Evolutionary conservation across 53 echinoderm and acorn worm genomes (phyloP).

Genomic region (Hippasteria phrygiana): DNA sequence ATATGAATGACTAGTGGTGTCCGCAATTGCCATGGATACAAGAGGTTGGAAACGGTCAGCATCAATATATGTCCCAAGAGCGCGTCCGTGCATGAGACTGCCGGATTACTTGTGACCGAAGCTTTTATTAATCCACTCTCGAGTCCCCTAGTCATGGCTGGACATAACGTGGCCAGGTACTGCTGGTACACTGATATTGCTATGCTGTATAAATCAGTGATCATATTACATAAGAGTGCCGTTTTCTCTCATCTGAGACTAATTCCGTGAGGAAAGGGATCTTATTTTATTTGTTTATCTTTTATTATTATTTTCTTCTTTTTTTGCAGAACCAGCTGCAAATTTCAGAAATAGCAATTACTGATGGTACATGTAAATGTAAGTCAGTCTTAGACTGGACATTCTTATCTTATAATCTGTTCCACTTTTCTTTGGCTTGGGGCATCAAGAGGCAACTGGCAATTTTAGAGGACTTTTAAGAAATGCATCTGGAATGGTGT

Average conservation of each 20-base stretch:
- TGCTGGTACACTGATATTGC: too few relatives aligned
- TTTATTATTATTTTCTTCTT: too few relatives aligned
- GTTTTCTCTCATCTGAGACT: too few relatives aligned
- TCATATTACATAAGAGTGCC: too few relatives aligned
- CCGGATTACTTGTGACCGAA: not conserved
- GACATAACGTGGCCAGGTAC: not conserved
- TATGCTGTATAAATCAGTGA: too few relatives aligned
- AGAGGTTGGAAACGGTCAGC: not conserved
- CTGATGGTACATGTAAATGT: too few relatives aligned
- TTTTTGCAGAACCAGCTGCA: not conserved
- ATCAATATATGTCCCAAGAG: not conserved
- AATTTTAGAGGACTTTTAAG: not conserved
- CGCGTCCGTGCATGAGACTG: not conserved
- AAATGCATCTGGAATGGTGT: not conserved
- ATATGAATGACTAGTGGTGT: not conserved
- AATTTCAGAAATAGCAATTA: not conserved
- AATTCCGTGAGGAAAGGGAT: too few relatives aligned
- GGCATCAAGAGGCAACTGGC: not conserved
- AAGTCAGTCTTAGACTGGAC: too few relatives aligned
- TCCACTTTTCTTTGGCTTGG: not conserved
- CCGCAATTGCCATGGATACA: not conserved
- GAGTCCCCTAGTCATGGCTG: not conserved
- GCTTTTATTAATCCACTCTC: not conserved
- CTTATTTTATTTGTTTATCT: too few relatives aligned
- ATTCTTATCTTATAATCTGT: not conserved